Base-by-base conservation (phyloP, 2,797 vertebrate genomes). In the Discoglossus pictus region DNA sequence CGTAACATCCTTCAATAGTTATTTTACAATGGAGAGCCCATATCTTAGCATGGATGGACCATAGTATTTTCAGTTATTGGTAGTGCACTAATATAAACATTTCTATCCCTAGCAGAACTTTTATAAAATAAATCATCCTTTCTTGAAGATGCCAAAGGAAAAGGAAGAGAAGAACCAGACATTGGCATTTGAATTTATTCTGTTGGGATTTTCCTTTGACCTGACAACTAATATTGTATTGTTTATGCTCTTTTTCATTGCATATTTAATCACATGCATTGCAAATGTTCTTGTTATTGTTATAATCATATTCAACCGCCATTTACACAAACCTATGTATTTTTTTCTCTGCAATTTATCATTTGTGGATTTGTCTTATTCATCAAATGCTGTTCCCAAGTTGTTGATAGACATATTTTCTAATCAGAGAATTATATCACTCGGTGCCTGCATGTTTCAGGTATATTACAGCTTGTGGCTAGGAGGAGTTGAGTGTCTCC, bases 271-370 rank as follows among this genome's bases (percentile, higher is more conserved):
- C 3, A 55, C 51, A 6, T 7, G 34, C 5, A 6, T 54, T 2
- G 50, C 18, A 12, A 64, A 64, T 3, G 11, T 13, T 35, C 10
- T 64, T 8, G 9, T 64, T 13, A 64, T 64, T 4, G 20, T 7
- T 43, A 13, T 18, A 2, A n/a, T 64, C 7, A 55, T 65, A 10
- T 7, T 27, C 15, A 46, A n/a, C 9, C 11, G 50, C 17, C n/a
- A 36, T 2, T 6, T 65, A 3, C 62, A 65, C 51, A 55, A 18
- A 1, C 51, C 62, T 1, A 65, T 65, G 62, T 65, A 65, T 23
- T 65, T 44, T 20, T 65, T 65, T 4, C 62, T 65, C 15, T 46
- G 40, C 53, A 35, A 65, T 35, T 15, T 65, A 9, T 65, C 61
- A 7, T 11, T 65, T 23, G 7, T 65, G 1, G 61, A 65, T 40